phyloP scores from a whole-genome alignment of 2,888 invertebrate genomes.

The Catocala sponsa region DNA sequence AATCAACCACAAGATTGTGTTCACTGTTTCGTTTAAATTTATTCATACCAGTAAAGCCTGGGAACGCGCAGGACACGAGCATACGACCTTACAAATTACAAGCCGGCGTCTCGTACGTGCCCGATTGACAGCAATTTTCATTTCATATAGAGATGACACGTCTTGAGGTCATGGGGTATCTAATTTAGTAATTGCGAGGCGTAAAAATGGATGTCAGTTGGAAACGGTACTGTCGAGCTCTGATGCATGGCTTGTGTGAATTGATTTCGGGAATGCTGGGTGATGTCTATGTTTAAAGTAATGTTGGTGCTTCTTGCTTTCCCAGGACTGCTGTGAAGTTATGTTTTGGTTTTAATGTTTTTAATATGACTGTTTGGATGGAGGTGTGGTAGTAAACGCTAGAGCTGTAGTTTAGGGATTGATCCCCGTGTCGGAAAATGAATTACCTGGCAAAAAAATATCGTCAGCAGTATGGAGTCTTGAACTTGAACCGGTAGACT shows the following conservation, averaged over 20 bases:
- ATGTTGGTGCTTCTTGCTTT: constrained; percentile 17
- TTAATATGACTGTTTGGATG: not conserved
- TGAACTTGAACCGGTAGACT: no score
- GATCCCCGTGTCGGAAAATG: no score
- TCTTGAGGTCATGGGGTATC: constrained; percentile 60
- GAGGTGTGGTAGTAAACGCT: no score
- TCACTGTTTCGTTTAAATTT: constrained; percentile 35
- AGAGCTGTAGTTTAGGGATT: no score
- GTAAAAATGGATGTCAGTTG: constrained; percentile 41
- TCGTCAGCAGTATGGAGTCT: no score
- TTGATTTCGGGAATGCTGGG: constrained; percentile 11
- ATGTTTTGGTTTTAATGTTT: constrained; percentile 2
- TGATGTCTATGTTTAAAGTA: constrained; percentile 19
- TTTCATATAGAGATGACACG: constrained; percentile 54
- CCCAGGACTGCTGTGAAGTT: constrained; percentile 11
- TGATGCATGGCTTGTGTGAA: constrained; percentile 9
- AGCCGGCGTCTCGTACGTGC: constrained; percentile 72
- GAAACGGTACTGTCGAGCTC: constrained; percentile 34
- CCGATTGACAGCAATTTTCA: constrained; percentile 56
- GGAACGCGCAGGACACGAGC: constrained; percentile 60
- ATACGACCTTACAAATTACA: constrained; percentile 70
- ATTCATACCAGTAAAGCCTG: constrained; percentile 51
- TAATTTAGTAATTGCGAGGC: constrained; percentile 55
- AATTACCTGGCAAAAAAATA: no score
- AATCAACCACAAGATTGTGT: constrained; percentile 44